phyloP scores from a whole-genome alignment of 2,888 invertebrate genomes.

The Craniophora ligustri region DNA sequence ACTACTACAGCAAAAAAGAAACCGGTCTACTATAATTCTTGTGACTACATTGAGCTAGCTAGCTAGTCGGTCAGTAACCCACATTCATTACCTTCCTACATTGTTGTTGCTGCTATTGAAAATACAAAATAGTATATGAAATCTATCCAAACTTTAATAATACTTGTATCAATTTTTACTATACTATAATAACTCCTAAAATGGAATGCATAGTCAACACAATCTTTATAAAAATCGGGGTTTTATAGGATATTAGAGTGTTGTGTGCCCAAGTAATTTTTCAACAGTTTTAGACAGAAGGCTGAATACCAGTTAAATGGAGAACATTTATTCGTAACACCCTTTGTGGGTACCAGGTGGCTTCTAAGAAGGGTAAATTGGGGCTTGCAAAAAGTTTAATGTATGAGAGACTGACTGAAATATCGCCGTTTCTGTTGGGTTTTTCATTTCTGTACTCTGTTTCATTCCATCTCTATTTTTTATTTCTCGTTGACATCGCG shows the following conservation, averaged over 20 bases:
- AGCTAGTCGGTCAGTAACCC: not conserved
- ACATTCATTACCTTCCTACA: not conserved
- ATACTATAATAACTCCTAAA: slow-evolving; percentile 19
- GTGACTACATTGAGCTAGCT: not conserved
- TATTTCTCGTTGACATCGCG: too few relatives aligned
- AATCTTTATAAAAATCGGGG: slow-evolving; percentile 27
- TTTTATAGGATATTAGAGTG: slow-evolving; percentile 34
- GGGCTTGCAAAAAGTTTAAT: slow-evolving; percentile 3
- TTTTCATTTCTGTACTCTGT: not conserved
- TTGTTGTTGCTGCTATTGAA: not conserved
- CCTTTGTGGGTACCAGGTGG: slow-evolving; percentile 44
- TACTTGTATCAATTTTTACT: slow-evolving; percentile 3
- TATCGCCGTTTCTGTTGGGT: not conserved
- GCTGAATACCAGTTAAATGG: slow-evolving; percentile 52
- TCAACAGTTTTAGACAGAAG: slow-evolving; percentile 50
- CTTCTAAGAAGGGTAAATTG: slow-evolving; percentile 55
- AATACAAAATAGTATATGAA: not conserved
- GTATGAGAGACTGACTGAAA: not conserved
- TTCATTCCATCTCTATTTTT: too few relatives aligned
- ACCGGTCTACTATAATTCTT: not conserved
- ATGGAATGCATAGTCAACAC: slow-evolving; percentile 18
- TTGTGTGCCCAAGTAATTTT: slow-evolving; percentile 56
- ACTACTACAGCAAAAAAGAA: not conserved
- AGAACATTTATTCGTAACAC: slow-evolving; percentile 55
- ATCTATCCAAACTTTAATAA: not conserved